Evolutionary conservation across 2,888 invertebrate genomes (phyloP).

Genomic region (Ferrisia virgata): DNA sequence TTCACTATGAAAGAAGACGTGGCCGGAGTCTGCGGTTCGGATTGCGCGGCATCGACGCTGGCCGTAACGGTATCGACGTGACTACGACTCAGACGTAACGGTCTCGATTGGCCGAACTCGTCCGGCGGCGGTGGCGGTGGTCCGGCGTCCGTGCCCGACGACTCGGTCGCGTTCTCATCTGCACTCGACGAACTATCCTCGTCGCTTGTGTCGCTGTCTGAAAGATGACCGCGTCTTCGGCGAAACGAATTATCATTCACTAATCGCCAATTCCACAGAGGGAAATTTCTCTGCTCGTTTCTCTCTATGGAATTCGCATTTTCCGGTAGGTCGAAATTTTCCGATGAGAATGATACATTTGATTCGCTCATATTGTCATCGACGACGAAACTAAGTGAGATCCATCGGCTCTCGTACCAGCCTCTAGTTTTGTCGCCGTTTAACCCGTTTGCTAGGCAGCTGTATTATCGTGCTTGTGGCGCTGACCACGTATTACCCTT

Average conservation of each 20-base stretch:
- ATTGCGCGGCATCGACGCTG: neutral
- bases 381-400: neutral
- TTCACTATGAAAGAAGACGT: neutral
- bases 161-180: neutral
- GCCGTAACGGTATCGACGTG: neutral
- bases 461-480: neutral
- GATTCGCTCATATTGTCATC: constrained; percentile 40
- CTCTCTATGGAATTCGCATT: constrained; percentile 7
- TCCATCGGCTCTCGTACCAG: neutral
- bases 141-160: neutral
- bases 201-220: neutral
- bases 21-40: neutral
- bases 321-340: neutral
- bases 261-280: constrained; percentile 23
- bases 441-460: neutral
- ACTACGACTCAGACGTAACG: neutral
- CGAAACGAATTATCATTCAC: constrained; percentile 23
- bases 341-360: constrained; percentile 33
- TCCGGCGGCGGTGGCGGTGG: too few species aligned
- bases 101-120: neutral
- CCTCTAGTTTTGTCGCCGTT: neutral
- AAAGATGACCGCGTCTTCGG: neutral
- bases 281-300: neutral
- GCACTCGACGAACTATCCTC: neutral
- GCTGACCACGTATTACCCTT: too few species aligned